phyloP scores from a whole-genome alignment of 1,140 invertebrate species.

The Cotesia typhae region DNA sequence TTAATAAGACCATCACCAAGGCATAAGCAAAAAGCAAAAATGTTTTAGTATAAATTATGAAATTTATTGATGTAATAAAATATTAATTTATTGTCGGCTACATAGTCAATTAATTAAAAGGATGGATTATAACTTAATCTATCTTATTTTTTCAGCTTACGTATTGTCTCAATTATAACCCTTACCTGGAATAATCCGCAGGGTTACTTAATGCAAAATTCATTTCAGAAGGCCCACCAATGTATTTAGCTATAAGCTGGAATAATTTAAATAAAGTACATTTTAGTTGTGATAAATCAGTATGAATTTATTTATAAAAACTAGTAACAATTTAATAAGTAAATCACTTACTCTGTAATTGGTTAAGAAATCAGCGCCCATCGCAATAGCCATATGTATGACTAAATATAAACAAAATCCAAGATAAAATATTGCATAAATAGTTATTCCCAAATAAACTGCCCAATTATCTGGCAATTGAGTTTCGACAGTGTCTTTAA shows the following conservation, averaged over 20 bases:
- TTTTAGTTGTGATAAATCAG: not conserved
- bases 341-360: constrained; percentile 53
- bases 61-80: no score
- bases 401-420: constrained; percentile 77
- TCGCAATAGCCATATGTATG: constrained; percentile 75
- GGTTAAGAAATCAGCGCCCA: constrained; percentile 66
- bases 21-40: no score
- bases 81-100: no score
- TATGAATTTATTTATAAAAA: no score
- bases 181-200: constrained; percentile 62
- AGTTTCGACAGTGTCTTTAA: constrained; percentile 70
- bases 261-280: constrained; percentile 40
- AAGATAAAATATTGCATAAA: constrained; percentile 75
- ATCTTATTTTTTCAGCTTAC: not conserved
- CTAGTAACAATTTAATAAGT: no score
- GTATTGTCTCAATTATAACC: constrained; percentile 13
- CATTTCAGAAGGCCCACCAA: constrained; percentile 56
- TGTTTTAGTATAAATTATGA: no score
- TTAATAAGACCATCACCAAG: no score
- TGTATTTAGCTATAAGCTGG: constrained; percentile 60
- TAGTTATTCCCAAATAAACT: constrained; percentile 66
- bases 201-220: constrained; percentile 57
- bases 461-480: constrained; percentile 66
- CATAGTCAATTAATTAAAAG: no score
- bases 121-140: not conserved